Conservation (phyloP, 1,140 invertebrate species). For the Drosophila pachea region DNA sequence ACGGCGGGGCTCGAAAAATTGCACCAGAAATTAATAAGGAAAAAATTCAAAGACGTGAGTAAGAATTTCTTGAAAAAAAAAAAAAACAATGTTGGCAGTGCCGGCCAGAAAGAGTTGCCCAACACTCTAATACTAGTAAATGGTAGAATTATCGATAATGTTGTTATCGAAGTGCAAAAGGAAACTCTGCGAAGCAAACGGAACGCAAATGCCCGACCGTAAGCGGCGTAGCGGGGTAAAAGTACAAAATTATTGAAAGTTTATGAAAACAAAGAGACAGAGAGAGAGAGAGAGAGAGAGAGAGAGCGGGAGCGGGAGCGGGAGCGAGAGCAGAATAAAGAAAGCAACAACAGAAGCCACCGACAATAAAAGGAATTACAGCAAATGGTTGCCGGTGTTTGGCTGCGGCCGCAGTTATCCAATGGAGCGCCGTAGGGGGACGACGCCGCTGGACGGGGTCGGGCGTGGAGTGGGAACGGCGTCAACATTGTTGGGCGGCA, state of each 20-base stretch:
- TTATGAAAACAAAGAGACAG: conserved; percentile 57
- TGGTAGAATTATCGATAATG: too few species aligned
- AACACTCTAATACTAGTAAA: too few species aligned
- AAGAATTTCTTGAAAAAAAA: conserved; percentile 52
- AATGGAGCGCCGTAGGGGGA: conserved; percentile 48
- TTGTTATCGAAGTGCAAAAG: too few species aligned
- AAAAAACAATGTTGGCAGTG: neutral
- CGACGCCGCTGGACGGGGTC: conserved; percentile 30
- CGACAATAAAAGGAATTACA: conserved; percentile 50
- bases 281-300: too few species aligned
- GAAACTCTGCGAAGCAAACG: neutral
- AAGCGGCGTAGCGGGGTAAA: conserved; percentile 35
- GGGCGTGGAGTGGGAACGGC: conserved; percentile 24
- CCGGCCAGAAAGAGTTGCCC: too few species aligned
- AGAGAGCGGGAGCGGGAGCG: too few species aligned
- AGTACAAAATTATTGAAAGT: conserved; percentile 70
- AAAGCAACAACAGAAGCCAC: conserved; percentile 28
- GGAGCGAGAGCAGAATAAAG: neutral
- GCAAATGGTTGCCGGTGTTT: conserved; percentile 55
- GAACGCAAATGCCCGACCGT: neutral
- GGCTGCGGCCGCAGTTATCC: conserved; percentile 49
- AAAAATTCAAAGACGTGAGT: conserved; percentile 38
- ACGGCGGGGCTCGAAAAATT: conserved; percentile 64
- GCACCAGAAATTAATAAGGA: conserved; percentile 69
- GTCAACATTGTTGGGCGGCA: conserved; percentile 59